A percentile compares a stretch with the other conserved stretches of the same genome.
Conservation (phyloP, 2,888 invertebrate species). For the Xylophagus ater region DNA sequence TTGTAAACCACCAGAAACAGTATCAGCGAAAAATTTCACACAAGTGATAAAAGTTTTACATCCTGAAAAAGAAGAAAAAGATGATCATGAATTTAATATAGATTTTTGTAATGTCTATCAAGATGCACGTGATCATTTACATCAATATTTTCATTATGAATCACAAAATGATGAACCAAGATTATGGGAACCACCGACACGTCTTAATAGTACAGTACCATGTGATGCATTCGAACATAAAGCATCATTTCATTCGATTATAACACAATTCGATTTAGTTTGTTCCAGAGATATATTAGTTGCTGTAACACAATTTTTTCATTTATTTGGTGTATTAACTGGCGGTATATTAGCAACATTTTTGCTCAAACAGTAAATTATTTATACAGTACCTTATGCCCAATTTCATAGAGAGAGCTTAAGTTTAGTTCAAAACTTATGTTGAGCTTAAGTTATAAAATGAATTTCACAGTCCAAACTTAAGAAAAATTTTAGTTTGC, state of each 20-base stretch:
- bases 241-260: conserved; percentile 33
- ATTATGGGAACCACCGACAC: conserved; percentile 31
- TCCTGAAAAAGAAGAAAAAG: conserved; percentile 35
- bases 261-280: conserved; percentile 41
- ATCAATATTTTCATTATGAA: conserved; percentile 33
- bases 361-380: conserved; percentile 34
- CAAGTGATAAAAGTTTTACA: conserved; percentile 38
- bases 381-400: background rate
- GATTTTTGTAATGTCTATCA: conserved; percentile 38
- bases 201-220: conserved; percentile 33
- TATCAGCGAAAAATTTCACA: conserved; percentile 31
- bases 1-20: conserved; percentile 36
- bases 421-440: too few relatives aligned
- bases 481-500: too few relatives aligned
- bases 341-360: conserved; percentile 40
- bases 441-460: too few relatives aligned
- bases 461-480: too few relatives aligned
- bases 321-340: conserved; percentile 40
- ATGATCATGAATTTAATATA: conserved; percentile 36
- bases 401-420: too few relatives aligned
- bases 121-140: conserved; percentile 36
- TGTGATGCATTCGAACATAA: conserved; percentile 36
- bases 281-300: conserved; percentile 40
- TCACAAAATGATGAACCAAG: conserved; percentile 29
- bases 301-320: conserved; percentile 42